Base-by-base conservation (phyloP, 2,888 invertebrate genomes). In the Ametastegia equiseti region DNA sequence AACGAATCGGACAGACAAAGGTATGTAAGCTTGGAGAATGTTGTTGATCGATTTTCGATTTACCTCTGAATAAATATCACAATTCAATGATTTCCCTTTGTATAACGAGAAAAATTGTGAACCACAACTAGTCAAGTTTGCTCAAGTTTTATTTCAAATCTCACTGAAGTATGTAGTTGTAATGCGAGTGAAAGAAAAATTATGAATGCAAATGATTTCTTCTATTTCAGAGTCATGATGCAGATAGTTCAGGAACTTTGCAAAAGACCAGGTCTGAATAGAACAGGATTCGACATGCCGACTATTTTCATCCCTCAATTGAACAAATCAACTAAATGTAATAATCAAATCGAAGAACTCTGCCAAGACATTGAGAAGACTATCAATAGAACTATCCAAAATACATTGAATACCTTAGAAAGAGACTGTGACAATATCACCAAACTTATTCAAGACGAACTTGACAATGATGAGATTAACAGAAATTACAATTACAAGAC, bases 241-340 rank as follows among this genome's bases (percentile, higher is more conserved):
- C 94, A 94, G 89, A 94, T 94, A 82, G 94, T 93, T 1, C 94
- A 94, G 86, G 94, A 94, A 86, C 86, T 94, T 73, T 94, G 94
- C 85, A 94, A 93, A 86, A 87, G 93, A 67, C 93, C 93, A 15
- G 93, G 93, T n/a, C 88, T 94, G 57, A 94, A 94, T 85, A 89
- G 92, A 81, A 93, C 92, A 27, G 93, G 93, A 2, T 94, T 94
- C 88, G 93, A 93, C 83, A 93, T 94, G 93, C 93, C 93, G 1
- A 93, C 94, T 1, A 94, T 94, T 82, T 94, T 92, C 86, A 91
- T 94, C 23, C 93, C 94, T 1, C 92, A 91, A 85, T 87, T 91
- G 80, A 92, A 90, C 83, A 93, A 92, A 90, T 84, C 89, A 23
- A 89, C 88, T 36, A 91, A 93, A 2, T 93, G 93, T 90, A 92